Evolutionary conservation across 2,113 vertebrate species (phyloP), one percentile per base, ranked within the genome.

Genomic region (Oryzias celebensis): DNA sequence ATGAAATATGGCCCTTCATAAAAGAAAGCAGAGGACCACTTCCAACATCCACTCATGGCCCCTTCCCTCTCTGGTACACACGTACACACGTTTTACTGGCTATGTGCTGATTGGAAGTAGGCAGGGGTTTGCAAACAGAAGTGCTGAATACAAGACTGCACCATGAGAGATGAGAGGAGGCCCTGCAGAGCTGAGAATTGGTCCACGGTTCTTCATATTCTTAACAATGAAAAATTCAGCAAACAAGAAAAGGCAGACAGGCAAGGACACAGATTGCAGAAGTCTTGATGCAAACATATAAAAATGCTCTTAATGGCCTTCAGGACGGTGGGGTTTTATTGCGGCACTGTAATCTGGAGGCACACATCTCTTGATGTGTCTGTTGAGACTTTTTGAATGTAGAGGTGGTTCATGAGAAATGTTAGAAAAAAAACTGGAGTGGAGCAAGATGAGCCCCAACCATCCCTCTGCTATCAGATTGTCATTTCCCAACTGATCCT

Each of bases 401-500:
- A 3, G 8, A 73, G 56, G 61, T 24, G 48, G 53, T 72, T 59
- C 57, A 58, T 0, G 20, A 18, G 12, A 13, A 13, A 2, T 4
- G 54, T 57, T 52, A 36, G 18, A 49, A 48, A 43, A 46, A n/a
- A 2, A 52, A 6, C 31, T 47, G 49, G 26, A n/a, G 62, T 72
- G 24, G 42, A 61, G 23, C 50, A 52, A 23, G 67, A 71, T 71
- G 77, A 62, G 81, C 71, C 54, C 54, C 69, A 73, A 26, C 42
- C 26, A 57, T 53, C 61, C 78, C 48, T 75, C 81, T 70, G 23
- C 55, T 65, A 80, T 79, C 71, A 66, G 63, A 80, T 78, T 75
- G 59, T 72, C 60, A 73, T 82, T 83, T 84, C 82, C 68, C 70
- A 44, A 70, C 71, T 71, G 82, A 88, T 89, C 88, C 76, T 18